phyloP scores from a whole-genome alignment of 2,797 vertebrate genomes.

The Anabas testudineus region DNA sequence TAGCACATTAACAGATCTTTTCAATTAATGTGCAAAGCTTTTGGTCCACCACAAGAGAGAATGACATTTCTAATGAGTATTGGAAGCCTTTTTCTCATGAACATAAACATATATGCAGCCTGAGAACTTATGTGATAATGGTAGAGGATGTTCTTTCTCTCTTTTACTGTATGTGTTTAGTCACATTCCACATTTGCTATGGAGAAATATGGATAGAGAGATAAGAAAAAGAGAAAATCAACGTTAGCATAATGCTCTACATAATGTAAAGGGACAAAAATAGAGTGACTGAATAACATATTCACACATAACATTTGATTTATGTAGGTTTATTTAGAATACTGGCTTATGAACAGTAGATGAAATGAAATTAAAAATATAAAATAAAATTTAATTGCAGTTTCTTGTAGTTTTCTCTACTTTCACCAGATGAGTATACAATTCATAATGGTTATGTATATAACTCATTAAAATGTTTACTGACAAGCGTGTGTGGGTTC shows the following conservation, averaged over 20 bases:
- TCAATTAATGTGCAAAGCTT: conserved; percentile 19
- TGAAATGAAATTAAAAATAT: too few species aligned
- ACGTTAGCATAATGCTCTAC: conserved; percentile 11
- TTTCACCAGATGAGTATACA: neutral
- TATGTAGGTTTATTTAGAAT: conserved; percentile 3
- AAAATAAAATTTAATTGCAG: too few species aligned
- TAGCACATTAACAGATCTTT: conserved; percentile 8
- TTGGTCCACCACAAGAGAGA: conserved; percentile 8
- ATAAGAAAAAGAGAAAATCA: conserved; percentile 1
- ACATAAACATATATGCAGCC: neutral
- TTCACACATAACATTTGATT: conserved; percentile 24
- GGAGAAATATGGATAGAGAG: neutral
- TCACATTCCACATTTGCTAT: neutral
- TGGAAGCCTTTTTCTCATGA: conserved; percentile 10
- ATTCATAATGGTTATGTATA: conserved; percentile 11
- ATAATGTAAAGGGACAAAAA: conserved; percentile 43
- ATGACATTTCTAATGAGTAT: conserved; percentile 21
- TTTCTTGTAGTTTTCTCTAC: too few species aligned
- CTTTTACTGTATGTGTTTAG: neutral
- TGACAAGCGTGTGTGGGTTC: conserved; percentile 19
- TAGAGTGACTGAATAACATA: conserved; percentile 31
- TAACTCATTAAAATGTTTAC: conserved; percentile 39
- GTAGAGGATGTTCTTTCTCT: neutral
- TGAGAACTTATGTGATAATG: neutral
- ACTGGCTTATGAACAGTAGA: too few species aligned